These are phyloP conservation scores for Bombyx huttoni DNA, from an alignment of 2,888 invertebrate species.

Conservation along the genomic window DNA sequence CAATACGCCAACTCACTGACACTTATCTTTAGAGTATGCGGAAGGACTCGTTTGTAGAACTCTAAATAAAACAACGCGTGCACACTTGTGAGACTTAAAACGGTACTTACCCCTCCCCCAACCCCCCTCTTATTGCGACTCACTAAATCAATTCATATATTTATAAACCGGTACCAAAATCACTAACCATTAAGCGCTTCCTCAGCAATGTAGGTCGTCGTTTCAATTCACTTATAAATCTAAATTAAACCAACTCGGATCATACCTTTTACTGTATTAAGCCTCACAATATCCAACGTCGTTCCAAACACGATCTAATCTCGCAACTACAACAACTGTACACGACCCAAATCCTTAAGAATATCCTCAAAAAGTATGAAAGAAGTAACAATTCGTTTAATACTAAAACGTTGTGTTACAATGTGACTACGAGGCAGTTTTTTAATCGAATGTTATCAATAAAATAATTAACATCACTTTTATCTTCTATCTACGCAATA, in stretches of 20 bases:
- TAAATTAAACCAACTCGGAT: not conserved
- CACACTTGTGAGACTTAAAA: not conserved
- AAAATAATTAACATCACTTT: too few species aligned
- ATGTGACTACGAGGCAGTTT: too few species aligned
- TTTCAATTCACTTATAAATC: not conserved
- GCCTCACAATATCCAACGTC: not conserved
- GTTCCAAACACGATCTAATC: not conserved
- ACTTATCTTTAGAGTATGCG: slow-evolving; percentile 6
- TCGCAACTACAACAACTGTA: slow-evolving; percentile 7
- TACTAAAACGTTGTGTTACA: slow-evolving; percentile 7
- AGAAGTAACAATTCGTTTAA: slow-evolving; percentile 27
- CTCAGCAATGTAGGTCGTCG: not conserved
- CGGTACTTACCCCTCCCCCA: too few species aligned
- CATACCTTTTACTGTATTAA: not conserved
- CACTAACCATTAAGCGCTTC: not conserved
- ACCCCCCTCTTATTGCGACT: not conserved
- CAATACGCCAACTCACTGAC: slow-evolving; percentile 5
- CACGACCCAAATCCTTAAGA: slow-evolving; percentile 21
- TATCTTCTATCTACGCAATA: too few species aligned
- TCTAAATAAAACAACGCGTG: not conserved
- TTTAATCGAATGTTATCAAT: too few species aligned
- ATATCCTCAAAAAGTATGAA: slow-evolving; percentile 18
- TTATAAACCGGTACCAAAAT: not conserved
- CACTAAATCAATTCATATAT: not conserved
- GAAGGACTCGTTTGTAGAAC: slow-evolving; percentile 10